These are phyloP conservation scores for Meteorus colon DNA, from an alignment of 2,888 invertebrate species.

Conservation along the genomic window DNA sequence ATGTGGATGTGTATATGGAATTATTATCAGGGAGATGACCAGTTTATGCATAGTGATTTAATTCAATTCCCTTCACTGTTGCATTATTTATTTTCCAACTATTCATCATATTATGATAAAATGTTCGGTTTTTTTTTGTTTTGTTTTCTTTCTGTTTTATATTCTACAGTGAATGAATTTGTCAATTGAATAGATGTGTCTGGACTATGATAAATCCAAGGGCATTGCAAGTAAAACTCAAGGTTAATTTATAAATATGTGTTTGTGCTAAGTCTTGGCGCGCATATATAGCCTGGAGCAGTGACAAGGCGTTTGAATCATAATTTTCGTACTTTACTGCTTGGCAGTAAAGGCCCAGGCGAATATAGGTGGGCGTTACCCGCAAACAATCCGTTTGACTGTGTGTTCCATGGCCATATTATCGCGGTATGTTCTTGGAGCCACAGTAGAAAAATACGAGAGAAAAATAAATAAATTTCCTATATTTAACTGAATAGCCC, in stretches of 20 bases:
- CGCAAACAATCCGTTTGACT: slow-evolving; percentile 70
- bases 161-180: not conserved
- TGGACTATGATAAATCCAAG: not conserved
- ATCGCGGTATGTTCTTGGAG: slow-evolving; percentile 49
- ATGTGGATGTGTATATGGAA: not conserved
- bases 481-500: slow-evolving; percentile 58
- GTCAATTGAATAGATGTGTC: slow-evolving; percentile 8
- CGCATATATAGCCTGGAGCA: slow-evolving; percentile 66
- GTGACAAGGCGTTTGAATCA: slow-evolving; percentile 67
- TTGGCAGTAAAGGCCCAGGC: slow-evolving; percentile 66
- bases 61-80: no score
- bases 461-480: slow-evolving; percentile 56
- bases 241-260: not conserved
- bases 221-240: not conserved
- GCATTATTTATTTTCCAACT: not conserved
- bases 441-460: slow-evolving; percentile 29
- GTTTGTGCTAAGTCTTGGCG: slow-evolving; percentile 28
- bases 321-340: slow-evolving; percentile 71
- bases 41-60: not conserved
- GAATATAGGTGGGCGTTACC: slow-evolving; percentile 70
- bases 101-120: no score
- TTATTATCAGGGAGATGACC: not conserved
- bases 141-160: slow-evolving; percentile 1
- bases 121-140: not conserved
- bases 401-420: slow-evolving; percentile 59